Percentiles rank a stretch among this genome's conserved stretches.
Conservation (phyloP, 2,888 invertebrate species). For the Eristalis tenax region DNA sequence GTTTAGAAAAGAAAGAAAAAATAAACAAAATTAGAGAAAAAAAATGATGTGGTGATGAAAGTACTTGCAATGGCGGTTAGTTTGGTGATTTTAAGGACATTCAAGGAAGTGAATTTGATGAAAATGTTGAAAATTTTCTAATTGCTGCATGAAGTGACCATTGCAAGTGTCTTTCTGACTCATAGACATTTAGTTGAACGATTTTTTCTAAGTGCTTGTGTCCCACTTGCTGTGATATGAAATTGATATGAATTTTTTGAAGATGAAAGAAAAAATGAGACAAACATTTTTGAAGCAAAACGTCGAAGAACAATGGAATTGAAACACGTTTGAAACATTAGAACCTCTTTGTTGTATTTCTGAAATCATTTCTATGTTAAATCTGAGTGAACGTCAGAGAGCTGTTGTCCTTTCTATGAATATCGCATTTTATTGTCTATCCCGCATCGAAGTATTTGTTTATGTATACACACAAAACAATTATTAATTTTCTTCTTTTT, state of each 20-base stretch:
- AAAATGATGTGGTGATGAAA: conserved; percentile 44
- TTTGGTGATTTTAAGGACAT: conserved; percentile 22
- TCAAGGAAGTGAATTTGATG: conserved; percentile 10
- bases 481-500: background rate
- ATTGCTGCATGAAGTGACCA: conserved; percentile 17
- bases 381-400: conserved; percentile 53
- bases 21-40: background rate
- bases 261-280: conserved; percentile 16
- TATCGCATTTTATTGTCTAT: conserved; percentile 77
- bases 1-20: conserved; percentile 49
- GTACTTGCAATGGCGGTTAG: conserved; percentile 59
- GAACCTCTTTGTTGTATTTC: conserved; percentile 59
- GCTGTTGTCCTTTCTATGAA: conserved; percentile 74
- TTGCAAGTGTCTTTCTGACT: conserved; percentile 74
- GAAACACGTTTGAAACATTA: conserved; percentile 81
- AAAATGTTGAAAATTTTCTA: background rate
- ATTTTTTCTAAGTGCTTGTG: conserved; percentile 76
- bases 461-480: conserved; percentile 8
- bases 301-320: conserved; percentile 76
- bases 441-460: conserved; percentile 46
- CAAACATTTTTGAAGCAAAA: conserved; percentile 25
- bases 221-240: conserved; percentile 78
- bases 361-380: conserved; percentile 53
- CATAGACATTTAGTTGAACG: conserved; percentile 31
- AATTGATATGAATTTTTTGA: conserved; percentile 41